Evolutionary conservation across 1,140 invertebrate genomes (phyloP), one percentile per base, ranked within the genome.

Genomic region (Gonatopus flavifemur): DNA sequence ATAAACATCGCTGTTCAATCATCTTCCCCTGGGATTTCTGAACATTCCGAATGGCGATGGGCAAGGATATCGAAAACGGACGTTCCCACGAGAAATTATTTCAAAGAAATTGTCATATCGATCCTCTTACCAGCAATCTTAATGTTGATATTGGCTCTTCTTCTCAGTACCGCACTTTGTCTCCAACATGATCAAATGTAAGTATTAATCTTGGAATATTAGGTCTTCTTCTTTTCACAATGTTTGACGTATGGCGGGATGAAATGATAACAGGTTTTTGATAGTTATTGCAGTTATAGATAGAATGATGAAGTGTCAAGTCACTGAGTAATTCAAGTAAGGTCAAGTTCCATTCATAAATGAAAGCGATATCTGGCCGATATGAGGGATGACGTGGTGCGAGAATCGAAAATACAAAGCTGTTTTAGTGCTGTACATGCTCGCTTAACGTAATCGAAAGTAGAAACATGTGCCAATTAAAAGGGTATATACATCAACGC

Each of bases 181-280:
- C 84, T 90, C 46, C 84, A 89, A 52, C 85, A 88, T 63, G 86
- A 89, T 46, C 84, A 87, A 67, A 78, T 88, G 91, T 93, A 77
- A 90, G 89, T 85, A n/a, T n/a, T n/a, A n/a, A n/a, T n/a, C n/a
- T n/a, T n/a, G n/a, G 19, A 38, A 37, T 40, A 37, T 41, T 39
- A 37, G 33, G 40, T 9, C 13, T 43, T 43, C 24, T 18, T 21
- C n/a, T 24, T 37, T 8, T 21, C 33, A n/a, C n/a, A 28, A 30
- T 39, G 38, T 19, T 35, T 12, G 13, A 8, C 45, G 38, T 51
- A 32, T 39, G 20, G 3, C 12, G 38, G 39, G 31, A 32, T 19
- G n/a, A n/a, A n/a, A n/a, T n/a, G n/a, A n/a, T n/a, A n/a, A n/a
- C n/a, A n/a, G n/a, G n/a, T n/a, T n/a, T n/a, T n/a, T n/a, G n/a